These are phyloP conservation scores for Cotesia chilonis DNA, from an alignment of 1,140 invertebrate genomes.

Conservation along the genomic window DNA sequence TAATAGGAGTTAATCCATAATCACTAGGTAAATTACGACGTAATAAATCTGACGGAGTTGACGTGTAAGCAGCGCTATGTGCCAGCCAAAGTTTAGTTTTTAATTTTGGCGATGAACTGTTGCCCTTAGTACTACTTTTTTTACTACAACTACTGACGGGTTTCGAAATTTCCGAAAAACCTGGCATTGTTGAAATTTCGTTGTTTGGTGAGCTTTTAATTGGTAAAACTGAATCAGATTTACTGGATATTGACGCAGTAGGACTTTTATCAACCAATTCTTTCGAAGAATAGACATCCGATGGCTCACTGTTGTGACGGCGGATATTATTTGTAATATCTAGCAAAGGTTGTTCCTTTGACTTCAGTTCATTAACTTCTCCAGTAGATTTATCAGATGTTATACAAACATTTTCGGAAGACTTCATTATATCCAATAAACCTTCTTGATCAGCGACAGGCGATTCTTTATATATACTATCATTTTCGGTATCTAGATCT, in stretches of 20 bases:
- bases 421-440: not conserved
- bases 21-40: slow-evolving; percentile 61
- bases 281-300: slow-evolving; percentile 49
- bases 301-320: slow-evolving; percentile 52
- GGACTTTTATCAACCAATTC: not conserved
- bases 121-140: too few species aligned
- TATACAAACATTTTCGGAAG: too few species aligned
- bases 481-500: not conserved
- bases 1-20: slow-evolving; percentile 67
- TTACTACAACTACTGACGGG: too few species aligned
- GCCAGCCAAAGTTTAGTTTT: slow-evolving; percentile 50
- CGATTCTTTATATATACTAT: not conserved
- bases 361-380: not conserved
- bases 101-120: slow-evolving; percentile 42
- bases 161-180: slow-evolving; percentile 1
- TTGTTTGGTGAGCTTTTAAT: slow-evolving; percentile 37
- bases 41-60: slow-evolving; percentile 60
- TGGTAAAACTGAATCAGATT: slow-evolving; percentile 46
- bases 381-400: not conserved
- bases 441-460: not conserved
- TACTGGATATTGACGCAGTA: slow-evolving; percentile 34
- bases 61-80: slow-evolving; percentile 56
- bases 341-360: not conserved
- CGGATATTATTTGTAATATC: slow-evolving; percentile 30
- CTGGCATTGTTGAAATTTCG: slow-evolving; percentile 38